Base-by-base conservation (phyloP, 35 echinoderm and acorn worm genomes). In the Apostichopus japonicus region DNA sequence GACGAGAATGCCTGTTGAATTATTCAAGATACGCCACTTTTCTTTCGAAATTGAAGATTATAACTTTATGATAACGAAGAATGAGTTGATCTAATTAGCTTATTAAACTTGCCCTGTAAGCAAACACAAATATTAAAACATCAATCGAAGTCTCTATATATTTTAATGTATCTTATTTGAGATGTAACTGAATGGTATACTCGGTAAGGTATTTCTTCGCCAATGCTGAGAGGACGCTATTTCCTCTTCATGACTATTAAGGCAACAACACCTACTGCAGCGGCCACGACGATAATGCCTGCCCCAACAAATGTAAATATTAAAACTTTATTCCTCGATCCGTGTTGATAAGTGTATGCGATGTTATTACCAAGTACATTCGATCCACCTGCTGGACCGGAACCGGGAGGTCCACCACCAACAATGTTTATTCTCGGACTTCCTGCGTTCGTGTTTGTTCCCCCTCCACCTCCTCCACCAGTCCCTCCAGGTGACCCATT, bases 361-460 rank as follows among this genome's bases (percentile, higher is more conserved):
- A 83, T 83, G 10, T 83, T 83, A 52, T 83, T 83, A 5, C 79
- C 79, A 7, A 83, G 33, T 4, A 83, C 79, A 83, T 83, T 55
- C 9, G 79, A 52, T 13, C 79, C 79, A 54, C 54, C 19, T 14
- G 25, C 52, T 15, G 79, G 10, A 11, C 52, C 33, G 24, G 79
- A 83, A 13, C 79, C 79, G 44, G 79, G 19, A 19, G 79, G 79
- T 4, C 79, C 79, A 54, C 79, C 79, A 2, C 79, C 79, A n/a
- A 83, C 11, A 0, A 83, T 54, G 13, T 83, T 83, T 17, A 83
- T 83, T 55, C 79, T 53, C 54, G 79, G 79, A 83, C 54, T 83
- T 2, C 79, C 79, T 83, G 51, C 79, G 5, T 44, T 17, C 0
- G 33, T 44, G n/a, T 11, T 17, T 8, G 44, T 83, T 11, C 79